Evolutionary conservation across 2,888 invertebrate genomes (phyloP), one percentile per base, ranked within the genome.

Genomic region (Scelioninae gen. 2): DNA sequence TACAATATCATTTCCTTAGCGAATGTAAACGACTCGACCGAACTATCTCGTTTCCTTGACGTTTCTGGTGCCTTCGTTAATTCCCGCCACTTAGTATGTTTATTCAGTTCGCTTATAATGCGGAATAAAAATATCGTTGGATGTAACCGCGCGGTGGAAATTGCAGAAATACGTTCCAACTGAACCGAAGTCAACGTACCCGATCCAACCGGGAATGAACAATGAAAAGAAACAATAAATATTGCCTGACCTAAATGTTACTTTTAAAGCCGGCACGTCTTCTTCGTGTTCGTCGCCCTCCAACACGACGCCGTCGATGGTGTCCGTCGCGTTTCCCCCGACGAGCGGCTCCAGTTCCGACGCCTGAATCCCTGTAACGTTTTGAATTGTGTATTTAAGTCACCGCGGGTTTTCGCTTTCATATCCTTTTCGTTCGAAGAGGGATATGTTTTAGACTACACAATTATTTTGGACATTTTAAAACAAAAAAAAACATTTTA

Each of bases 321-420:
- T 78, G 87, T 89, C 78, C 86, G 75, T 87, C 86, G 79, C 87
- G 86, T 86, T 88, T 86, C 84, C 88, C 85, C 87, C 84, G 81
- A 84, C 88, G 87, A 85, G 86, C 81, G 89, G 89, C 87, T 84
- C 88, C 86, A 85, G 84, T 85, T 83, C 86, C 83, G 81, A 86
- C 77, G 82, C 83, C 78, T 85, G 83, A 58, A 82, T 85, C 58
- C 85, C 78, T 72, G 25, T 6, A 73, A 71, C 22, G 35, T 41
- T 68, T 31, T 10, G 9, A 55, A 46, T 46, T 25, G n/a, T 11
- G 22, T 19, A 19, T 43, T 22, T 43, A 43, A 39, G 15, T 39
- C 16, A 39, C 10, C 7, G 9, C 9, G 4, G 31, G 2, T 31
- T 31, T 4, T 9, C 31, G 31, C 5, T 2, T 25, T 45, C 5